Base-by-base conservation (phyloP, 2,113 vertebrate genomes). In the Megaptera novaeangliae region DNA sequence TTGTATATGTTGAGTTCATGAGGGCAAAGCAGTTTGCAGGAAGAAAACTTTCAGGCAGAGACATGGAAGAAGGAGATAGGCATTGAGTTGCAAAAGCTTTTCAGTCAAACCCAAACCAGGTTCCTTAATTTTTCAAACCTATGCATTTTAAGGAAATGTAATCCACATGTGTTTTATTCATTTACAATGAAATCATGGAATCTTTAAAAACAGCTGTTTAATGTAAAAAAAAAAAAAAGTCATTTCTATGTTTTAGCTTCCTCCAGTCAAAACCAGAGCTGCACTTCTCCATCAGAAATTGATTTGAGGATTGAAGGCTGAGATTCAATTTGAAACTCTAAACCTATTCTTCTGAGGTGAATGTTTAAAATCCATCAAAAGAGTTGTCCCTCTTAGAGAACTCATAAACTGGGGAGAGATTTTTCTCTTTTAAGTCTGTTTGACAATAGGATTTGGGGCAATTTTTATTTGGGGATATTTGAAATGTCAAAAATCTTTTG, bases 231-330 rank as follows among this genome's bases (percentile, higher is more conserved):
- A n/a, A 63, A 80, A 55, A 72, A 81, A 82, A 95, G 78, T 88
- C 61, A 77, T 95, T 96, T 88, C 7, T 18, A 86, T 95, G 78
- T 95, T 96, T 94, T 69, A 86, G 44, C 82, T 78, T 83, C 6
- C 36, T 68, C 55, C 2, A 64, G 44, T 96, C 69, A 96, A 97
- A 98, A 71, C 44, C 61, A 90, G 95, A 86, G 31, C 52, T 94
- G 59, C 27, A 17, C 78, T 95, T 96, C 81, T 94, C 66, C 92
- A 97, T 94, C 94, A 97, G 89, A 97, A 95, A 96, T 84, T 69
- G 92, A 98, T 96, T 96, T 97, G 46, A 83, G 44, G 75, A 97
- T 98, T 69, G 97, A 97, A 97, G 96, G 84, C 83, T 64, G n/a
- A 81, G 87, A 66, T 92, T 85, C 52, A 39, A 4, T 81, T 96